Evolutionary conservation across 2,797 vertebrate species (phyloP).

Genomic region (Phoebastria nigripes): DNA sequence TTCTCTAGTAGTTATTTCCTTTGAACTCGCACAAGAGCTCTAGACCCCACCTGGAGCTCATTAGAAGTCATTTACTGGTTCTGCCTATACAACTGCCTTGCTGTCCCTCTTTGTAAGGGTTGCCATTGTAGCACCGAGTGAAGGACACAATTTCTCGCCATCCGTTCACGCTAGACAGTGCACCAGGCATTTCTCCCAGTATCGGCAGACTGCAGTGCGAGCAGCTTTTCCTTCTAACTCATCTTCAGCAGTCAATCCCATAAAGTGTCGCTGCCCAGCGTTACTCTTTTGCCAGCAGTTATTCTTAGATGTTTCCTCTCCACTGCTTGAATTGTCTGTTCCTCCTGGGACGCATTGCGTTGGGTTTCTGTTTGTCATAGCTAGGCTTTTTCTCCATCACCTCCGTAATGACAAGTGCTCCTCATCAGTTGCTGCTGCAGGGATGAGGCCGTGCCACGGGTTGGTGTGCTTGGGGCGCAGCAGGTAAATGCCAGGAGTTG

Average conservation of each 20-base stretch:
- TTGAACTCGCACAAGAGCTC: neutral
- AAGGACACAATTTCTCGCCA: neutral
- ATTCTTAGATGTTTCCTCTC: neutral
- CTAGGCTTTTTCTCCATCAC: neutral
- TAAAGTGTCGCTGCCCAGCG: accelerated
- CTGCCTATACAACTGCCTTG: neutral
- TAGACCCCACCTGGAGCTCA: neutral
- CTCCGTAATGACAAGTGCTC: neutral
- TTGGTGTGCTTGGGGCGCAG: neutral
- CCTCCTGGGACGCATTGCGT: accelerated
- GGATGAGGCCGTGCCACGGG: neutral
- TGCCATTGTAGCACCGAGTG: neutral
- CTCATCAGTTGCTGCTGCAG: neutral
- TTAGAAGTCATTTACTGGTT: neutral
- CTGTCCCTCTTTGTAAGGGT: neutral
- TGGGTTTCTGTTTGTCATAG: neutral
- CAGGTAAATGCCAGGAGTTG: neutral
- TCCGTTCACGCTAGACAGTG: accelerated
- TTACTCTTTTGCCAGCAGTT: too few species aligned
- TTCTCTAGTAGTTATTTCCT: neutral
- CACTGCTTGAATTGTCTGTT: neutral
- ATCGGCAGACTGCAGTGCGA: neutral
- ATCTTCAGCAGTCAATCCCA: accelerated
- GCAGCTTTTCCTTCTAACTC: neutral
- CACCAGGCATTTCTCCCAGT: neutral